Conservation (phyloP, 2,113 vertebrate species). For the Vireo altiloquus region DNA sequence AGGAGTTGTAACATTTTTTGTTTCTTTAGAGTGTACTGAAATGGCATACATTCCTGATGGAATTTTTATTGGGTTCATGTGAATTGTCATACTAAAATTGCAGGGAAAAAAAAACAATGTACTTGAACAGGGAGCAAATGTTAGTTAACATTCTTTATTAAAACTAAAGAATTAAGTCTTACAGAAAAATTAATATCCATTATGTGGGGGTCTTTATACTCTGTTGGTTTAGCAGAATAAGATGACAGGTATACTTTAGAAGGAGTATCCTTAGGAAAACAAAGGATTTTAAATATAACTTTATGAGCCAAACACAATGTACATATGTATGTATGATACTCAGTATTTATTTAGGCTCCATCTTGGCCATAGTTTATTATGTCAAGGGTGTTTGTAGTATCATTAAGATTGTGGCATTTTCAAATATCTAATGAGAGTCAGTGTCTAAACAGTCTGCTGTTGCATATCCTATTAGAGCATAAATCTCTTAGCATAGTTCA, state of each 20-base stretch:
- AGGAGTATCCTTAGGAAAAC: neutral
- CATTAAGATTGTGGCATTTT: neutral
- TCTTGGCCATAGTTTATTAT: neutral
- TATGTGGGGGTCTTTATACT: neutral
- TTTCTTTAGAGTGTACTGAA: neutral
- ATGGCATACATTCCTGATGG: neutral
- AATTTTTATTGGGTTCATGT: neutral
- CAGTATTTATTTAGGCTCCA: neutral
- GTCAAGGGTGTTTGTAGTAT: neutral
- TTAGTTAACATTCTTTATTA: constrained; percentile 32
- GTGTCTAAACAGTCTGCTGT: neutral
- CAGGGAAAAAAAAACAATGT: neutral
- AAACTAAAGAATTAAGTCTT: constrained; percentile 7
- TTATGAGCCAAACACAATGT: neutral
- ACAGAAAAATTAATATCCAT: neutral
- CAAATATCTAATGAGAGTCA: neutral
- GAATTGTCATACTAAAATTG: neutral
- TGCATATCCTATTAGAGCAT: accelerated
- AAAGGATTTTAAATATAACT: neutral
- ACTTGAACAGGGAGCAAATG: neutral
- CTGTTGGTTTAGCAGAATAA: neutral
- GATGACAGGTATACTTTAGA: neutral
- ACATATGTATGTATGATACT: neutral
- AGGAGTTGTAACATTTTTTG: neutral
- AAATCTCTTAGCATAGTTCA: neutral